Evolutionary conservation across 2,797 vertebrate species (phyloP).

Genomic region (Phoeniculus purpureus): DNA sequence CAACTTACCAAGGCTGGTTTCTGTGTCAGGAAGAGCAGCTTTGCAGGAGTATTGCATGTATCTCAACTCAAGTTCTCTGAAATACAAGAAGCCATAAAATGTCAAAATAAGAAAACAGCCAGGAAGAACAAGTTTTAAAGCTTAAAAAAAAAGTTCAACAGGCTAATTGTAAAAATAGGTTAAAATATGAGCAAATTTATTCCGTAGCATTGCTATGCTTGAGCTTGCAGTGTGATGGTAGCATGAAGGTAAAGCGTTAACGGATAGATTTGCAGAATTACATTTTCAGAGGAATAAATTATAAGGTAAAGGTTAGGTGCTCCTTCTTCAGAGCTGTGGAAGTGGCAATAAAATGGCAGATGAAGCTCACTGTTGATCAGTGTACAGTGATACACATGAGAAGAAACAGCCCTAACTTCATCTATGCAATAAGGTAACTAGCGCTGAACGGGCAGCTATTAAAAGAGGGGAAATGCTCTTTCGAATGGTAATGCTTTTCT

Average conservation of each 20-base stretch:
- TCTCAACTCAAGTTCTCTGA: neutral
- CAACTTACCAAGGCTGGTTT: neutral
- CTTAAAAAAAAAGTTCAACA: neutral
- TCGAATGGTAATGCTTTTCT: constrained; percentile 8
- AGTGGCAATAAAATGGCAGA: constrained; percentile 28
- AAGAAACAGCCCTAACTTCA: constrained; percentile 35
- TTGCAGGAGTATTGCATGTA: neutral
- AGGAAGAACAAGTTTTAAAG: neutral
- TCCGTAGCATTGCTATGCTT: neutral
- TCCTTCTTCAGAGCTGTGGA: constrained; percentile 21
- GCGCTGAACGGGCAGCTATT: neutral
- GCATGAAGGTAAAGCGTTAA: constrained; percentile 17
- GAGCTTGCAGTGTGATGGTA: neutral
- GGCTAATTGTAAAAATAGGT: neutral
- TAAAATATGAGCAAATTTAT: neutral
- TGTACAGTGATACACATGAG: neutral
- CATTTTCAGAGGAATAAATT: constrained; percentile 32
- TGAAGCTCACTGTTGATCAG: constrained; percentile 35
- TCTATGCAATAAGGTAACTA: constrained; percentile 22
- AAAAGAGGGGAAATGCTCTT: constrained; percentile 36
- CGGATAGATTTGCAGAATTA: neutral
- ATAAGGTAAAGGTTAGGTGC: constrained; percentile 36
- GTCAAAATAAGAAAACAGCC: neutral
- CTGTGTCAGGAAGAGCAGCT: neutral
- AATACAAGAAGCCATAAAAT: neutral